Evolutionary conservation across 2,113 vertebrate genomes (phyloP).

Genomic region (Syngnathus floridae): DNA sequence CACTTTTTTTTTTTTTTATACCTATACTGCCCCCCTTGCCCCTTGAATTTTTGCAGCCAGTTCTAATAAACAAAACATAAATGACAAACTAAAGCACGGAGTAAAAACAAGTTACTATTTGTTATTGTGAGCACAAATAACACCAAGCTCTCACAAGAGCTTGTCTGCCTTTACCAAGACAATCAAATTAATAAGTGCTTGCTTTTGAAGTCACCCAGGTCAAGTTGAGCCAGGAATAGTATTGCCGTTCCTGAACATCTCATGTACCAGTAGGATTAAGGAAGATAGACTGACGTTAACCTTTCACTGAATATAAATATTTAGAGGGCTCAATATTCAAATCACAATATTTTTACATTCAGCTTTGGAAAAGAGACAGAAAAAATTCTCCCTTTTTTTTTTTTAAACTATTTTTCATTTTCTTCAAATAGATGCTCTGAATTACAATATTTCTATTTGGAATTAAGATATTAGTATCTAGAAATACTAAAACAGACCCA

Average conservation of each 20-base stretch:
- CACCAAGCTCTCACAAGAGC: neutral
- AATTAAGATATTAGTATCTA: no score
- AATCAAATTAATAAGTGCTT: neutral
- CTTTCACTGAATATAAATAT: neutral
- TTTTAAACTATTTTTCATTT: no score
- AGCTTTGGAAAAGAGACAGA: no score
- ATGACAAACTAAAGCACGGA: constrained; percentile 46
- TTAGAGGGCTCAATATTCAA: no score
- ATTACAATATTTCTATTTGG: no score
- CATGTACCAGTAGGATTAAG: neutral
- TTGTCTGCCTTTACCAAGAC: neutral
- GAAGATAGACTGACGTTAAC: neutral
- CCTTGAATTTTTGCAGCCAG: constrained; percentile 41
- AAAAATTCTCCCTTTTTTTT: no score
- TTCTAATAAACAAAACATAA: constrained; percentile 32
- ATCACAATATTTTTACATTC: no score
- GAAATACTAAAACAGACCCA: no score
- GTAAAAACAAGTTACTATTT: constrained; percentile 38
- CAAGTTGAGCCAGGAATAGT: no score
- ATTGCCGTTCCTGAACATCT: neutral
- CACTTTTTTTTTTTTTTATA: constrained; percentile 38
- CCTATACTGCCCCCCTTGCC: neutral
- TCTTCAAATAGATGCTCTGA: no score
- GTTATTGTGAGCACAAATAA: constrained; percentile 15
- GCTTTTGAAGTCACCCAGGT: neutral